Evolutionary conservation across 2,888 invertebrate genomes (phyloP).

Genomic region (Melanotus villosus): DNA sequence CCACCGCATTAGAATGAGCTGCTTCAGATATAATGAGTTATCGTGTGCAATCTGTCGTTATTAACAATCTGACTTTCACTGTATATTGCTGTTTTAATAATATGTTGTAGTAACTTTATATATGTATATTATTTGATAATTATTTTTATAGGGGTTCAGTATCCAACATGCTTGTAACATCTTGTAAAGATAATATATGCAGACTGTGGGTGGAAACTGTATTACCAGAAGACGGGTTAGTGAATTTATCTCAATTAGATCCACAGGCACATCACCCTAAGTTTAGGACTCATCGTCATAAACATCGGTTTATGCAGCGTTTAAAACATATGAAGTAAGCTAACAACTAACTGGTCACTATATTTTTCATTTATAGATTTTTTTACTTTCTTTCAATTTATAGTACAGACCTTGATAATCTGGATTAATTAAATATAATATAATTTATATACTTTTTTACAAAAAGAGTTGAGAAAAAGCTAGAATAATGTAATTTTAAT

Average conservation of each 20-base stretch:
- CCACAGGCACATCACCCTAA: conserved; percentile 79
- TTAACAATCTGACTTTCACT: too few species aligned
- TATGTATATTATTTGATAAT: too few species aligned
- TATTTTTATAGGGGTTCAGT: conserved; percentile 85
- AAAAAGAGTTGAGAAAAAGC: too few species aligned
- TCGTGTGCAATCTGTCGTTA: too few species aligned
- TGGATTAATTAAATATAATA: too few species aligned
- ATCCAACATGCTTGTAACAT: conserved; percentile 97
- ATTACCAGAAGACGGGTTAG: conserved; percentile 94
- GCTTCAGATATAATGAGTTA: too few species aligned
- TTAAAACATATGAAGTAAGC: conserved; percentile 96
- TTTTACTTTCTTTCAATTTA: not conserved
- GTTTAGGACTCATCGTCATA: conserved; percentile 92
- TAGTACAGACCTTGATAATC: too few species aligned
- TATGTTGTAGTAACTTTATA: too few species aligned
- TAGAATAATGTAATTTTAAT: too few species aligned
- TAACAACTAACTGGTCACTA: not conserved
- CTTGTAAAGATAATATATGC: conserved; percentile 98
- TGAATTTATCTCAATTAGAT: conserved; percentile 77
- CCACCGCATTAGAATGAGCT: too few species aligned
- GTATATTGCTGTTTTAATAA: too few species aligned
- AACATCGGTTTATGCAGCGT: conserved; percentile 96
- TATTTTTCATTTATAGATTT: conserved; percentile 1
- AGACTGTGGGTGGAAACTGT: conserved; percentile 99
- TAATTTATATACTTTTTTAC: too few species aligned